Base-by-base conservation (phyloP, 2,797 vertebrate species). In the Epinephelus malabaricus region DNA sequence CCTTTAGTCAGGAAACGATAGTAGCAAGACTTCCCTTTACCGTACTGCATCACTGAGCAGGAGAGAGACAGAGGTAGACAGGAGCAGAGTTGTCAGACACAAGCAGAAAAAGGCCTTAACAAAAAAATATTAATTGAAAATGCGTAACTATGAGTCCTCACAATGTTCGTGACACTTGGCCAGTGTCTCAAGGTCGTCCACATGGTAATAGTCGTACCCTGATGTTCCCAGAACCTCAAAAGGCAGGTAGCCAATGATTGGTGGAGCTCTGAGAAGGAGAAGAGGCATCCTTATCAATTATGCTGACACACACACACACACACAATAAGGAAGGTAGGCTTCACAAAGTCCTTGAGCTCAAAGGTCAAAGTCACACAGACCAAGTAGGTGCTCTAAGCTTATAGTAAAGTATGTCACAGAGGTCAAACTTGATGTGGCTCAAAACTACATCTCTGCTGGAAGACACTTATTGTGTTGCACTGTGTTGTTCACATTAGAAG, bases 1-100 rank as follows among this genome's bases (percentile, higher is more conserved):
- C 98, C 98, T 95, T 99, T 99, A 51, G 98, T 99, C 86, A 99
- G 96, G 95, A 99, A 99, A 76, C 98, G 97, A 86, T 99, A 99
- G 93, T 99, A 98, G 91, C 98, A 99, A 1, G 98, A 99, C 93
- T 98, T 99, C 76, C 98, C 98, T 95, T 99, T 99, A 63, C 98
- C 98, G 49, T 98, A 99, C 60, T 99, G 98, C 98, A 99, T 99
- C 95, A 99, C 98, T 99, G 67, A 56, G 68, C 10, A 49, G 19
- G 49, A 65, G 46, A 63, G 59, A 43, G 43, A 80, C 13, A 75
- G n/a, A 80, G 14, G 13, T 10, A 55, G 23, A 38, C 7, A 54
- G 49, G 23, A 53, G 53, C 56, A 72, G 19, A 60, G 45, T 5
- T 38, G 65, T 86, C 58, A 56, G 38, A 34, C 63, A 21, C 51